These are phyloP conservation scores for Athetis lepigone DNA, from an alignment of 2,888 invertebrate genomes.

Conservation along the genomic window DNA sequence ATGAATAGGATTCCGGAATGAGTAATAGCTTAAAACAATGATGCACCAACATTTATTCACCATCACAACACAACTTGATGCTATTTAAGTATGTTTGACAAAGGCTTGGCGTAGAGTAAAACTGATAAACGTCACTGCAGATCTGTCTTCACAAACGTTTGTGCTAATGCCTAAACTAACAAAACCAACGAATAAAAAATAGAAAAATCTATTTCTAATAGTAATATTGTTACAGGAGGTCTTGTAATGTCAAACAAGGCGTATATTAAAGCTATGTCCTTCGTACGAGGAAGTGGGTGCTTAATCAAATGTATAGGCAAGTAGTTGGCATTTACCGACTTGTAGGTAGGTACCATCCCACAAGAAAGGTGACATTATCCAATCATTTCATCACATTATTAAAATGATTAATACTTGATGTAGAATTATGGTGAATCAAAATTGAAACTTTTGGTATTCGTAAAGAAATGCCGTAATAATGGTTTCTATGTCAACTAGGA, in stretches of 20 bases:
- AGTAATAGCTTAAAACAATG: slow-evolving; percentile 58
- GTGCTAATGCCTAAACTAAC: too few relatives aligned
- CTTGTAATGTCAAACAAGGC: slow-evolving; percentile 13
- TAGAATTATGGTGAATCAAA: slow-evolving; percentile 12
- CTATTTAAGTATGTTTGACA: slow-evolving; percentile 41
- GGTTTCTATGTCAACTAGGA: slow-evolving; percentile 1
- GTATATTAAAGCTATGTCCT: slow-evolving; percentile 28
- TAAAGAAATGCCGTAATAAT: slow-evolving; percentile 8
- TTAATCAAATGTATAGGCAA: slow-evolving; percentile 38
- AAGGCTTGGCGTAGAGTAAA: slow-evolving; percentile 35
- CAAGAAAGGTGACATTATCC: slow-evolving; percentile 48
- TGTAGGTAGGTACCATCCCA: slow-evolving; percentile 33
- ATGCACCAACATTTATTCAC: slow-evolving; percentile 54
- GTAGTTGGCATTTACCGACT: slow-evolving; percentile 42
- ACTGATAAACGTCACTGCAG: slow-evolving; percentile 27
- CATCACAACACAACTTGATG: slow-evolving; percentile 35
- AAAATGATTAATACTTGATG: slow-evolving; percentile 15
- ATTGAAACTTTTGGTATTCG: not conserved
- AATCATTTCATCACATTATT: slow-evolving; percentile 32
- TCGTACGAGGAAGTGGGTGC: slow-evolving; percentile 30
- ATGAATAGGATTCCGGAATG: slow-evolving; percentile 51
- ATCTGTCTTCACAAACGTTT: slow-evolving; percentile 12
- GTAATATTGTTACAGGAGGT: slow-evolving; percentile 7
- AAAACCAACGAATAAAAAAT: too few relatives aligned
- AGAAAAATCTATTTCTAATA: not conserved